Conservation (phyloP, 2,888 invertebrate species). For the Neoascia interrupta region DNA sequence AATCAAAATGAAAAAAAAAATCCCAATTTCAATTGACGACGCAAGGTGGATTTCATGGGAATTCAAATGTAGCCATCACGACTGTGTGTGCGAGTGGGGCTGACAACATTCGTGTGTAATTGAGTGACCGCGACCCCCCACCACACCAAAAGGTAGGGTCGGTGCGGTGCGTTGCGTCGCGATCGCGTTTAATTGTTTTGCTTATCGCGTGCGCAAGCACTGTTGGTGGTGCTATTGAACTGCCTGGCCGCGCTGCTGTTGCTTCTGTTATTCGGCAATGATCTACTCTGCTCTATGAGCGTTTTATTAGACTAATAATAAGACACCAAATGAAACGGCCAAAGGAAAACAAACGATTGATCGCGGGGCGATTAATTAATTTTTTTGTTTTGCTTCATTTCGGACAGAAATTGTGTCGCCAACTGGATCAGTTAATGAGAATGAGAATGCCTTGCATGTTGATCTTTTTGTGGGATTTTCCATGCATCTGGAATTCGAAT, state of each 20-base stretch:
- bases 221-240: conserved; percentile 61
- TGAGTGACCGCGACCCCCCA: conserved; percentile 35
- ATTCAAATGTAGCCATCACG: conserved; percentile 60
- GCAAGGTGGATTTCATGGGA: conserved; percentile 50
- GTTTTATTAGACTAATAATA: conserved; percentile 20
- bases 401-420: conserved; percentile 56
- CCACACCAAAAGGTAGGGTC: conserved; percentile 20
- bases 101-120: neutral
- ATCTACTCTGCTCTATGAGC: conserved; percentile 38
- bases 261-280: conserved; percentile 47
- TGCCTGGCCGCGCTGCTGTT: neutral
- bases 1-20: too few relatives aligned
- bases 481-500: conserved; percentile 42
- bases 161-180: conserved; percentile 34
- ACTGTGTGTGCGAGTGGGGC: neutral
- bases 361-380: conserved; percentile 56
- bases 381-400: conserved; percentile 27
- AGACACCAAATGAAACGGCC: conserved; percentile 13
- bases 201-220: conserved; percentile 41
- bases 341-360: conserved; percentile 13
- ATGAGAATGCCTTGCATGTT: conserved; percentile 54
- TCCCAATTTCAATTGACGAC: conserved; percentile 41
- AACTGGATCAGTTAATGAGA: conserved; percentile 51
- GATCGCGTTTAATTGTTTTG: conserved; percentile 56
- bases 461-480: conserved; percentile 60